These are phyloP conservation scores for Melitaea cinxia DNA, from an alignment of 1,140 invertebrate genomes.

Conservation along the genomic window DNA sequence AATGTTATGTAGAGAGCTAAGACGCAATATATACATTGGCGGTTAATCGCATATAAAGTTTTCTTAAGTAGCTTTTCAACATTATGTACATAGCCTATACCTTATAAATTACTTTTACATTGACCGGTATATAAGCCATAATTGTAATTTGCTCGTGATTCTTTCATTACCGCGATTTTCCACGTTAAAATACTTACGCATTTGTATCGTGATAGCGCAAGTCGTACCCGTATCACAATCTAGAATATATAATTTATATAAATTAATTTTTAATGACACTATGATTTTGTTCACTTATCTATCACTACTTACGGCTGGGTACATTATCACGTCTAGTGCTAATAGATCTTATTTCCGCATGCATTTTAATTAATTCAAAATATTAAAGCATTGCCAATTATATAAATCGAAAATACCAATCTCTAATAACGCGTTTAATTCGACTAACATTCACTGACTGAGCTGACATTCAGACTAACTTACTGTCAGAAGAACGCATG, in stretches of 20 bases:
- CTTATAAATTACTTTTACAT: background rate
- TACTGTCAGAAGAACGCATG: conserved; percentile 69
- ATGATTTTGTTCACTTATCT: conserved; percentile 32
- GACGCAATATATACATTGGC: conserved; percentile 2
- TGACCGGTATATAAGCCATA: background rate
- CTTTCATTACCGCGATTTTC: background rate
- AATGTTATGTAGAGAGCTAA: background rate
- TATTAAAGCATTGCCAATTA: background rate
- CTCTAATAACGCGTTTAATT: conserved; percentile 58
- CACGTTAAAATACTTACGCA: conserved; percentile 65
- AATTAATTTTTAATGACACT: conserved; percentile 34
- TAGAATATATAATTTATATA: conserved; percentile 67
- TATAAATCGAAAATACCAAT: conserved; percentile 31
- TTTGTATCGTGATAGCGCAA: conserved; percentile 78
- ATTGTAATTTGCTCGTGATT: background rate
- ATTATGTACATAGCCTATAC: background rate
- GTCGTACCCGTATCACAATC: conserved; percentile 76
- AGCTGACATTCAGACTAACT: conserved; percentile 70
- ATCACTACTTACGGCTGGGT: conserved; percentile 70
- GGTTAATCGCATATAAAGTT: background rate
- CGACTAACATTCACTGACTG: conserved; percentile 66
- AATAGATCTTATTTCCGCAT: conserved; percentile 61
- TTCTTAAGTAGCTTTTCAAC: background rate
- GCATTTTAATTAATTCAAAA: conserved; percentile 42
- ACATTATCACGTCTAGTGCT: conserved; percentile 73